These are phyloP conservation scores for Poecilia velifera DNA, from an alignment of 2,797 vertebrate species.

Conservation along the genomic window DNA sequence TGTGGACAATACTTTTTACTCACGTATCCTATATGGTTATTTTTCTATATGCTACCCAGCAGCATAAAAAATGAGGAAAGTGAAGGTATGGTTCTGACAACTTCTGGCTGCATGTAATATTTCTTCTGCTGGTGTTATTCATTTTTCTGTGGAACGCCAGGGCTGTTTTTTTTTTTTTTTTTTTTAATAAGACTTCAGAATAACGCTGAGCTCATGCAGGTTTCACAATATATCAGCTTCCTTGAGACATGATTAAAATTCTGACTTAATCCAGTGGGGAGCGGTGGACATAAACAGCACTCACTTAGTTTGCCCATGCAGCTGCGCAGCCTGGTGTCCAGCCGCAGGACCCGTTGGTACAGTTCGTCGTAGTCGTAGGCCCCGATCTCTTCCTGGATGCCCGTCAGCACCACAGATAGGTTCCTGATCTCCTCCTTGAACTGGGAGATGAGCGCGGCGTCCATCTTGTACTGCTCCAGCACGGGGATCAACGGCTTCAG, in stretches of 20 bases:
- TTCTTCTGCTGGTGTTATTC: not conserved
- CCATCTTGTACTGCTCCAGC: constrained; percentile 98
- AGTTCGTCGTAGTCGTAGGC: constrained; percentile 97
- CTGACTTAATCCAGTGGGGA: not conserved
- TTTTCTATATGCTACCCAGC: constrained; percentile 6
- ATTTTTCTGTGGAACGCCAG: not conserved
- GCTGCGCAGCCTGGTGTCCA: constrained; percentile 92
- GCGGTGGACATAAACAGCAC: constrained; percentile 55
- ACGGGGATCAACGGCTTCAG: constrained; percentile 95
- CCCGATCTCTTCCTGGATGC: constrained; percentile 96
- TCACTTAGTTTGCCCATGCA: constrained; percentile 99
- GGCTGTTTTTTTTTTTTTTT: not conserved
- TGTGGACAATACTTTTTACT: constrained; percentile 2
- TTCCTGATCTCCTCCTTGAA: constrained; percentile 99
- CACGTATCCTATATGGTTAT: not conserved
- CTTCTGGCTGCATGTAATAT: constrained; percentile 5
- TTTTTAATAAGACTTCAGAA: not conserved
- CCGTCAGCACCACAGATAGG: constrained; percentile 89
- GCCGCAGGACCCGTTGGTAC: constrained; percentile 91
- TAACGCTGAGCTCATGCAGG: not conserved
- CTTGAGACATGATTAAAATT: not conserved
- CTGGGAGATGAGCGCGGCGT: constrained; percentile 92
- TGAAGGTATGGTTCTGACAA: not conserved
- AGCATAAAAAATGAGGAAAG: not conserved
- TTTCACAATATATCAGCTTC: not conserved